Percentiles rank a stretch among this genome's conserved stretches.
phyloP scores from a whole-genome alignment of 2,888 invertebrate species.

The Crepidodera aurea region DNA sequence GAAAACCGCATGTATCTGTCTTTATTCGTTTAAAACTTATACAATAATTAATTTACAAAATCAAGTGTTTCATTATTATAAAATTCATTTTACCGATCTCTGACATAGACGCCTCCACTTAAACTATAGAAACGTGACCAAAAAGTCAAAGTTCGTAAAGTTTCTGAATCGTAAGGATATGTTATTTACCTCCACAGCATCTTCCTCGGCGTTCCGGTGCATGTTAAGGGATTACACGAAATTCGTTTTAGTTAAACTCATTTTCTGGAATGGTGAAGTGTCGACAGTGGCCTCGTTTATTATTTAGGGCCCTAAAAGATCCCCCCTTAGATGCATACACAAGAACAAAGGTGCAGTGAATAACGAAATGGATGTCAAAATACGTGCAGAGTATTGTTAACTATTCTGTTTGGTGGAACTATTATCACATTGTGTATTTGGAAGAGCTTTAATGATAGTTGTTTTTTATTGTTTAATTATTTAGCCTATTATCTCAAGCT shows the following conservation, averaged over 20 bases:
- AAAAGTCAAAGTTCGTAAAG: not conserved
- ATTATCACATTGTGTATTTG: no score
- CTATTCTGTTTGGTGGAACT: not conserved
- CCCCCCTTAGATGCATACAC: not conserved
- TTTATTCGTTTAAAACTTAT: no score
- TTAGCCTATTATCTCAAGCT: no score
- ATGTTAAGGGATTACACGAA: conserved; percentile 20
- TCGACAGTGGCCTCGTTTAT: conserved; percentile 12
- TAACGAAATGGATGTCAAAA: not conserved
- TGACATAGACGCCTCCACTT: not conserved
- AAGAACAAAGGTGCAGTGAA: conserved; percentile 4
- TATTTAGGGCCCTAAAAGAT: conserved; percentile 10
- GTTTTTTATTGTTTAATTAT: no score
- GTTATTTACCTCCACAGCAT: not conserved
- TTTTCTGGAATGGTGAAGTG: conserved; percentile 5
- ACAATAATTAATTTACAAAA: no score
- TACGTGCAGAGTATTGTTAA: not conserved
- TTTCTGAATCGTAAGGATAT: not conserved
- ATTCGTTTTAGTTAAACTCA: conserved; percentile 25
- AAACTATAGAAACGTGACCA: not conserved
- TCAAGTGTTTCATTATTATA: not conserved
- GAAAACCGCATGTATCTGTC: no score
- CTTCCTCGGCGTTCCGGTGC: conserved; percentile 8
- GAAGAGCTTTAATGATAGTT: no score
- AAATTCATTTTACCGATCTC: not conserved